Conservation (phyloP, 1,140 invertebrate genomes). For the Nylanderia fulva region DNA sequence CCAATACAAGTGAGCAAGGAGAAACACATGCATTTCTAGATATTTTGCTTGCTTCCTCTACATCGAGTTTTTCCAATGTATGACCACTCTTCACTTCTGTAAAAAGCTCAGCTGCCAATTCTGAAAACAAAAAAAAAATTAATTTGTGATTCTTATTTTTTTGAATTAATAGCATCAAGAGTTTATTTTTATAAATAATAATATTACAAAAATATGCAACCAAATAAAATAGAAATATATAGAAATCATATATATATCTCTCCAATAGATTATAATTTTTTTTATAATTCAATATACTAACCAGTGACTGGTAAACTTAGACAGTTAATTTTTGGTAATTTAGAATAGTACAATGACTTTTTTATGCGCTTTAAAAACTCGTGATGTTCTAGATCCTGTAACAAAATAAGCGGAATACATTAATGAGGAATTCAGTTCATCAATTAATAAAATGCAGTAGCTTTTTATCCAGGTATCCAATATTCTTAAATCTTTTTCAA, state of each 20-base stretch:
- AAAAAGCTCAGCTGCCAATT: slow-evolving; percentile 94
- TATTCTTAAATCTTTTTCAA: not conserved
- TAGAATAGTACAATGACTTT: slow-evolving; percentile 95
- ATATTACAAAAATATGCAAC: not conserved
- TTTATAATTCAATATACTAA: slow-evolving; percentile 79
- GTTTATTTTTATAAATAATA: not conserved
- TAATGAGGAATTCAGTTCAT: not conserved
- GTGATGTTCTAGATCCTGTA: slow-evolving; percentile 90
- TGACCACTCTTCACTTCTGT: slow-evolving; percentile 89
- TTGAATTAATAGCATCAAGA: not conserved
- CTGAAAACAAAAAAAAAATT: slow-evolving; percentile 85
- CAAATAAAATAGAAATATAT: no score
- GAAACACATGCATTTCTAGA: slow-evolving; percentile 94
- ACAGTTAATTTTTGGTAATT: slow-evolving; percentile 89
- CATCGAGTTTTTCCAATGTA: slow-evolving; percentile 92
- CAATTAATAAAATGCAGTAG: slow-evolving; percentile 21
- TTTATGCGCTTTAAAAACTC: slow-evolving; percentile 92
- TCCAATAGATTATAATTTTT: not conserved
- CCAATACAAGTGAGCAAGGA: slow-evolving; percentile 93
- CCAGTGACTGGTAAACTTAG: slow-evolving; percentile 93
- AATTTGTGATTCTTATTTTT: slow-evolving; percentile 61
- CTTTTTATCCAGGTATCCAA: not conserved
- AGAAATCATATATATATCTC: not conserved
- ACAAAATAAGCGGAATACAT: slow-evolving; percentile 71
- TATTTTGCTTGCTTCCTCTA: slow-evolving; percentile 92